Evolutionary conservation across 2,113 vertebrate species (phyloP), one percentile per base, ranked within the genome.

Genomic region (Delphinus delphis): DNA sequence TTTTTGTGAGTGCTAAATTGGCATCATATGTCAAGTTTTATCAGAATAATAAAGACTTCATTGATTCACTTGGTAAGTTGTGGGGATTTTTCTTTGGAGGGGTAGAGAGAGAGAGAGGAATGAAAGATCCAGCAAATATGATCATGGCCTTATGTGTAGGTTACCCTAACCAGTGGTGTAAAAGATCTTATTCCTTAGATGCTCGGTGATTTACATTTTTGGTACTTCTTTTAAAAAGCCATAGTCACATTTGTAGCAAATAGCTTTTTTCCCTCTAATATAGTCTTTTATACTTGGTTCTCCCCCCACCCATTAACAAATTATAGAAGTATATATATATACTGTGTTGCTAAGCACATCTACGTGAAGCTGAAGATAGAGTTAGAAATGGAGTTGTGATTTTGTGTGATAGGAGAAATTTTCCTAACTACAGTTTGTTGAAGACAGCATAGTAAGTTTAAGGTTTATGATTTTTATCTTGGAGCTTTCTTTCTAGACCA

Each of bases 11-110:
- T 95, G 99, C 99, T 95, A 99, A 99, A 97, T 99, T 99, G 96
- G 99, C 97, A 77, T 99, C 99, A 23, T 99, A 99, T 92, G 99
- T 99, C 93, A 99, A 99, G 97, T 99, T 99, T 98, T 99, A 99
- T 98, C 99, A 99, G 98, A 99, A 98, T 98, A 99, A 99, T 99
- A 99, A 99, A 99, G 99, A 99, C 98, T 99, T 99, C 98, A 99
- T 99, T 97, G 99, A 99, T 97, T 99, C 99, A 90, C 99, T 99
- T 63, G 99, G 99, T 99, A 99, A 99, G 99, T 98, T 97, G 96
- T 97, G 71, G 68, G 58, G 11, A 89, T 90, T 95, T n/a, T 87
- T 81, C 41, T 74, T 68, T 93, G 71, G 70, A 47, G n/a, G 58
- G 53, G 26, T 33, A 89, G 25, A 67, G 36, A 58, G 25, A 83